phyloP scores from a whole-genome alignment of 2,797 vertebrate species.

The Amblyopsis hoosieri region DNA sequence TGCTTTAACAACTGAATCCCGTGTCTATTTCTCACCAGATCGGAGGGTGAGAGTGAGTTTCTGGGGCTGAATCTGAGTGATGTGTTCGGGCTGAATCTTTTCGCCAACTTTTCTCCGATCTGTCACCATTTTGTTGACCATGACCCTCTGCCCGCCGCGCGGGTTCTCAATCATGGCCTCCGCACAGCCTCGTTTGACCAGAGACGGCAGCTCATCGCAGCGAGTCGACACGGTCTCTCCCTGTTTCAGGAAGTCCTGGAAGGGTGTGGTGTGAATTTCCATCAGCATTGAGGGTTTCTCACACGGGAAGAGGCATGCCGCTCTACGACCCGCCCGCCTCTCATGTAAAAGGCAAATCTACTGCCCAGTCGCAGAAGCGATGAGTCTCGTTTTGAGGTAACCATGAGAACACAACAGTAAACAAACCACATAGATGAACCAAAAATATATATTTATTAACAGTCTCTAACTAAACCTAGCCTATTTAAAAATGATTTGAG shows the following conservation, averaged over 20 bases:
- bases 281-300: neutral
- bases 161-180: slow-evolving; percentile 86
- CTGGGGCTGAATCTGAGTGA: slow-evolving; percentile 97
- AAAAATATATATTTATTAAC: too few species aligned
- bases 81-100: slow-evolving; percentile 86
- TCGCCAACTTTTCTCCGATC: slow-evolving; percentile 82
- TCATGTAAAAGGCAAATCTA: too few species aligned
- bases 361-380: too few species aligned
- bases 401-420: too few species aligned
- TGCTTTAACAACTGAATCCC: neutral
- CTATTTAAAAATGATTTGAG: too few species aligned
- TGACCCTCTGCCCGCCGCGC: slow-evolving; percentile 68
- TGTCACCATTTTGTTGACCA: slow-evolving; percentile 84
- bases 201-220: slow-evolving; percentile 89
- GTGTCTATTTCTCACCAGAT: slow-evolving; percentile 79
- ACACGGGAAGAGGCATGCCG: too few species aligned
- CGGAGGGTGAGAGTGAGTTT: slow-evolving; percentile 86
- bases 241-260: slow-evolving; percentile 90
- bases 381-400: too few species aligned
- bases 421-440: too few species aligned
- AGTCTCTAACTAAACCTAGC: too few species aligned
- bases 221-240: slow-evolving; percentile 93
- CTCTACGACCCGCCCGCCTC: too few species aligned
- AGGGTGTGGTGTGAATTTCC: slow-evolving; percentile 1
- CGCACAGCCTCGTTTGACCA: slow-evolving; percentile 86